These are phyloP conservation scores for Bombus pascuorum DNA, from an alignment of 1,140 invertebrate genomes.

Conservation along the genomic window DNA sequence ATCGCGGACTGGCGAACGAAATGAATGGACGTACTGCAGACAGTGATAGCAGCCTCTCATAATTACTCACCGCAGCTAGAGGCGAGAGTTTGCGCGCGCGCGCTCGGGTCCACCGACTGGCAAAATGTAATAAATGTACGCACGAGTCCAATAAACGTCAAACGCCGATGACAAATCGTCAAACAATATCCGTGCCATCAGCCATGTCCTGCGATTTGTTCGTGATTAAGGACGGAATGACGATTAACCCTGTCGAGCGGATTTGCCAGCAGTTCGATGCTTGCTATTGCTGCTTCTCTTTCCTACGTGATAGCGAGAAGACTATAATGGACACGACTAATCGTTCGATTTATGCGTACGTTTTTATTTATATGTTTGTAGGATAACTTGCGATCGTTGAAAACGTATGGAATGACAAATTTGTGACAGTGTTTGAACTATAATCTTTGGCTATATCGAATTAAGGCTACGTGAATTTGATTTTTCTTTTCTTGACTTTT, in stretches of 20 bases:
- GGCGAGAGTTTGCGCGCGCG: neutral
- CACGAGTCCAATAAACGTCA: conserved; percentile 61
- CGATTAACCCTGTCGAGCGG: conserved; percentile 52
- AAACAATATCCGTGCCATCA: conserved; percentile 63
- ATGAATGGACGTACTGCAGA: conserved; percentile 58
- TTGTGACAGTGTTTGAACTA: too few species aligned
- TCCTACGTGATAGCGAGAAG: neutral
- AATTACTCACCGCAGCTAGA: conserved; percentile 59
- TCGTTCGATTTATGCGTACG: neutral
- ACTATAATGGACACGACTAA: neutral
- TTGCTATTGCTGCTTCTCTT: neutral
- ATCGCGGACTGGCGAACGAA: conserved; percentile 30
- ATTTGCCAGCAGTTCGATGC: neutral
- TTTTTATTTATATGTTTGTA: neutral
- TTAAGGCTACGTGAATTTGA: too few species aligned
- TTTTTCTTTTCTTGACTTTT: too few species aligned
- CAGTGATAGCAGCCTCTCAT: conserved; percentile 57
- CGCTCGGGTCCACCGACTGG: neutral
- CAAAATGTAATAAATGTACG: conserved; percentile 64
- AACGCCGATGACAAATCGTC: conserved; percentile 62
- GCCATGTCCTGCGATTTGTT: conserved; percentile 37
- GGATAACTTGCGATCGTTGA: too few species aligned
- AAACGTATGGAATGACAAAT: too few species aligned
- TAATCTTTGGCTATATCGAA: too few species aligned
- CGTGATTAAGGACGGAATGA: conserved; percentile 55